Conservation (phyloP, 2,797 vertebrate species). For the Anguilla marmorata region DNA sequence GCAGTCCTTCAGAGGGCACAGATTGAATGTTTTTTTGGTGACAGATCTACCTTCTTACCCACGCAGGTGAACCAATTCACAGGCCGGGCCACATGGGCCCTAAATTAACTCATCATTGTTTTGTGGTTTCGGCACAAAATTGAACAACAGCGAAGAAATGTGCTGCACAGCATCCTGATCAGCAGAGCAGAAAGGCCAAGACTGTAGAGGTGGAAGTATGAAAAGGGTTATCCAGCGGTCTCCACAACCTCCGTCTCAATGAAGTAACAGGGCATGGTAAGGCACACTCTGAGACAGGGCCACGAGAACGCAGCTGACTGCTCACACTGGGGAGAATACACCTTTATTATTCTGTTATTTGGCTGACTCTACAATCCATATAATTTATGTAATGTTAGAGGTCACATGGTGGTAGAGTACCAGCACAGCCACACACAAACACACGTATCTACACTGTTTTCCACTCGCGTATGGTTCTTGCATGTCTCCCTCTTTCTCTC, state of each 20-base stretch:
- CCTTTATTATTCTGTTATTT: not conserved
- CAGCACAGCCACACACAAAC: not conserved
- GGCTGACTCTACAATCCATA: not conserved
- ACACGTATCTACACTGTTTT: not conserved
- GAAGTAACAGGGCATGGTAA: not conserved
- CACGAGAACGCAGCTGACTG: not conserved
- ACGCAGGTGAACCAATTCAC: constrained; percentile 50
- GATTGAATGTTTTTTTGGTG: constrained; percentile 41
- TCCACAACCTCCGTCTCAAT: not conserved
- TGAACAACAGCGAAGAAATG: constrained; percentile 24
- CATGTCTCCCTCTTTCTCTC: no score
- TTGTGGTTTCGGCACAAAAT: constrained; percentile 29
- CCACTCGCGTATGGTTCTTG: no score
- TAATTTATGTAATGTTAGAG: not conserved
- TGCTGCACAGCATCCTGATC: not conserved
- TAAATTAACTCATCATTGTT: constrained; percentile 54
- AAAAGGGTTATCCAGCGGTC: constrained; percentile 35
- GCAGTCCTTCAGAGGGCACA: constrained; percentile 43
- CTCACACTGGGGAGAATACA: constrained; percentile 38
- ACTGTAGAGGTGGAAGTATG: constrained; percentile 41
- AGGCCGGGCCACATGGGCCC: constrained; percentile 41
- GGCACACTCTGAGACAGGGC: not conserved
- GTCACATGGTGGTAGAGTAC: not conserved
- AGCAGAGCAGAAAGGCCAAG: constrained; percentile 30
- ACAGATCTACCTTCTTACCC: constrained; percentile 43